Base-by-base conservation (phyloP, 2,888 invertebrate species). In the Flexamia atlantica region DNA sequence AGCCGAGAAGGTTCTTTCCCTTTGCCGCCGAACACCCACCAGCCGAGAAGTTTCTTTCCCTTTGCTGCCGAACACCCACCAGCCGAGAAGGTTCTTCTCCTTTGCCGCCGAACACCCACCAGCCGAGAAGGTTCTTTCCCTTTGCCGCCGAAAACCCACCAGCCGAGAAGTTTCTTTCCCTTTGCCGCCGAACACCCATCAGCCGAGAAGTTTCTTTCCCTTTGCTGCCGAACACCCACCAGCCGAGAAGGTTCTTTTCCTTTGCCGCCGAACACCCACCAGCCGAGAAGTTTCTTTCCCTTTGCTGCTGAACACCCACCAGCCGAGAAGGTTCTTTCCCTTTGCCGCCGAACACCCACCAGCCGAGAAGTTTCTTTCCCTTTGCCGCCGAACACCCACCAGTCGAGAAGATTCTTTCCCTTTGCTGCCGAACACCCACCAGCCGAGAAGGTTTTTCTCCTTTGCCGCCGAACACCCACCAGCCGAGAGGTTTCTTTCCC, bases 11-110 rank as follows among this genome's bases (percentile, higher is more conserved):
- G 2, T 46, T n/a, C n/a, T n/a, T n/a, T n/a, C 36, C 9, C 5
- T 9, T 2, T 46, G 28, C 28, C 64, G 64, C 28, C 25, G 64
- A 64, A 25, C 28, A 28, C 64, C 64, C 64, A 64, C 64, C 30
- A 64, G 64, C 17, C 46, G 46, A 46, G 14, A 12, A 14, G 46
- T 14, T 46, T 17, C 14, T 10, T 14, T 17, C 3, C 17, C 46
- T 2, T 17, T 9, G 46, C 12, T 3, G 46, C 46, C 12, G 46
- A 46, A 46, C 14, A 46, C 12, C 12, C 46, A 46, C 46, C 3
- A 46, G 12, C 17, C 12, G 46, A 46, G 46, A 12, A 14, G 46
- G 7, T 17, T 5, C 12, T 9, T 40, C 12, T 40, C 40, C 40
- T n/a, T n/a, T 5, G 40, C 7, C 40, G 12, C 40, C 5, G 40